Evolutionary conservation across 2,888 invertebrate species (phyloP), one percentile per base, ranked within the genome.

Genomic region (Allacma fusca): DNA sequence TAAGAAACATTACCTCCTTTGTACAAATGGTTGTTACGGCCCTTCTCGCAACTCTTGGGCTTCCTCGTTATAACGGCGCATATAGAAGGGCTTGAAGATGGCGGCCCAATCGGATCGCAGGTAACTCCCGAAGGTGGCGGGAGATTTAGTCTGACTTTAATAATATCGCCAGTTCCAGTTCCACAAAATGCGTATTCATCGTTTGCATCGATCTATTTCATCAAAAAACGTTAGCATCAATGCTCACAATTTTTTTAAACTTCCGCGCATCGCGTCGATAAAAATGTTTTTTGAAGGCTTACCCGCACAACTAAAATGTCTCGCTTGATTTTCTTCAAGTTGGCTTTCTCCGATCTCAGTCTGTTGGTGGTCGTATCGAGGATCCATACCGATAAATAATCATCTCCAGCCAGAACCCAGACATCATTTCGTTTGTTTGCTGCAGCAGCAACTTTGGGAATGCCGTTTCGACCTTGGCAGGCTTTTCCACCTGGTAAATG

Each of bases 111-210:
- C 0, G 79, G 77, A 57, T 81, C 80, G 75, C 68, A 62, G 23
- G 44, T 4, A 50, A 50, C 80, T 75, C 65, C 80, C 72, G 34
- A 76, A 59, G 23, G 65, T 77, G 21, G 79, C 4, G 78, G 78
- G 24, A 83, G 73, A 70, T 83, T 81, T 28, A 84, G 69, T 43
- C 81, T 81, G 12, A 84, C 73, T 68, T 84, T 84, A 19, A 84
- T 9, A 12, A 93, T 88, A 85, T 93, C 96, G 43, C 92, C 96
- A 85, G 95, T 93, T 16, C 90, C 88, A 19, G 96, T 97, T 7
- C 97, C 97, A 82, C 96, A 93, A 86, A 92, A 94, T 68, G 93
- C 92, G 79, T 89, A 90, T 67, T 91, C 89, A 85, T 96, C 96
- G 57, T 91, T 89, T 4, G 88, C 88, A 84, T 91, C 92, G 75